phyloP scores from a whole-genome alignment of 1,140 invertebrate species.

The Drosophila ironensis region DNA sequence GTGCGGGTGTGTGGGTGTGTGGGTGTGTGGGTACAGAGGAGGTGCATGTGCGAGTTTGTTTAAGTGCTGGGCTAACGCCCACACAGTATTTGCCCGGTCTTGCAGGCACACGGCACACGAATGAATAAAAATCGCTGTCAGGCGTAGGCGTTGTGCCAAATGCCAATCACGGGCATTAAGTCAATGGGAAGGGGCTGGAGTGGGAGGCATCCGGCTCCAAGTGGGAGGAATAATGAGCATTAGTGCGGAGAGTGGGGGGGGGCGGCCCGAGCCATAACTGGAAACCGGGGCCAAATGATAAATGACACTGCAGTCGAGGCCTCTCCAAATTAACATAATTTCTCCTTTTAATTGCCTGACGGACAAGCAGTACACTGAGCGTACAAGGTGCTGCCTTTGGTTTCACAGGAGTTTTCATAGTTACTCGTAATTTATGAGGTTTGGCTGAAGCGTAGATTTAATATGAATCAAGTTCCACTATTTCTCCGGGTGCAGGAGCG shows the following conservation, averaged over 20 bases:
- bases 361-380: background rate
- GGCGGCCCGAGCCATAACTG: constrained; percentile 10
- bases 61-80: constrained; percentile 21
- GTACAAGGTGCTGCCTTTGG: too few species aligned
- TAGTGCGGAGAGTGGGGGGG: background rate
- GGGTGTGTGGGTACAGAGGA: constrained; percentile 3
- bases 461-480: background rate
- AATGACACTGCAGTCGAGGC: constrained; percentile 50
- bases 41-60: constrained; percentile 6
- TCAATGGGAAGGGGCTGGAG: constrained; percentile 9
- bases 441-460: too few species aligned
- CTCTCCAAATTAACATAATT: constrained; percentile 67
- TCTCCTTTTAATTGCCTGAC: constrained; percentile 32
- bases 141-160: constrained; percentile 38
- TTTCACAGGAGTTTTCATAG: too few species aligned
- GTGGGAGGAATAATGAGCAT: constrained; percentile 2
- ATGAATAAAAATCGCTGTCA: constrained; percentile 28
- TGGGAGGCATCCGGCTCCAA: background rate
- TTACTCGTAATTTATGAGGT: too few species aligned
- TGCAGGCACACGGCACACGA: background rate
- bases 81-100: constrained; percentile 23
- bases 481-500: background rate
- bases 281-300: constrained; percentile 62
- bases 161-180: constrained; percentile 41
- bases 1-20: background rate